Conservation (phyloP, 92 coral and sea anemone genomes). For the Actinostola sp. region DNA sequence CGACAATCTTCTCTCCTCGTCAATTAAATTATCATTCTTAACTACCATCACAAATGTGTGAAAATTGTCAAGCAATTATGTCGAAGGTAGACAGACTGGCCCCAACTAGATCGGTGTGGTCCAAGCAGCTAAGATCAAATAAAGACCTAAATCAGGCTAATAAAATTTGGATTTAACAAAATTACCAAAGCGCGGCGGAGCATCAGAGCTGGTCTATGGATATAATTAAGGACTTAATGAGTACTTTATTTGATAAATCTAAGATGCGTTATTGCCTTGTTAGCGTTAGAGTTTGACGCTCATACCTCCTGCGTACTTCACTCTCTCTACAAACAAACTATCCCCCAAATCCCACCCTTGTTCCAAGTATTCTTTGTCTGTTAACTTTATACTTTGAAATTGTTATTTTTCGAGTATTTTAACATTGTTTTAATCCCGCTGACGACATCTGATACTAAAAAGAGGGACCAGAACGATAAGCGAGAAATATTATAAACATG, state of each 20-base stretch:
- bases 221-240: conserved; percentile 9
- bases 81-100: conserved; percentile 20
- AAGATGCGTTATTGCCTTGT: conserved; percentile 16
- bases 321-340: not conserved
- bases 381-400: not conserved
- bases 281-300: conserved; percentile 5
- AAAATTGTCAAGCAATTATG: conserved; percentile 22
- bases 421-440: conserved; percentile 1
- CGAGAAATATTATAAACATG: not conserved
- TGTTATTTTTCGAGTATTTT: not conserved
- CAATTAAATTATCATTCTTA: conserved; percentile 27
- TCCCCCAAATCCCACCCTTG: not conserved
- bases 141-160: conserved; percentile 5
- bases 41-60: conserved; percentile 27
- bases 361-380: too few relatives aligned
- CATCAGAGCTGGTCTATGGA: not conserved
- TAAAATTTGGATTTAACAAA: conserved; percentile 7
- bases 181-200: conserved; percentile 2
- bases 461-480: conserved; percentile 7
- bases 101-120: conserved; percentile 27
- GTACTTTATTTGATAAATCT: conserved; percentile 1
- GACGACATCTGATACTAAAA: conserved; percentile 5
- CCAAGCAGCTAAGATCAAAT: conserved; percentile 4
- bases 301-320: not conserved
- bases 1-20: not conserved